Base-by-base conservation (phyloP, 1,140 invertebrate genomes). In the Drosophila pruinosa region DNA sequence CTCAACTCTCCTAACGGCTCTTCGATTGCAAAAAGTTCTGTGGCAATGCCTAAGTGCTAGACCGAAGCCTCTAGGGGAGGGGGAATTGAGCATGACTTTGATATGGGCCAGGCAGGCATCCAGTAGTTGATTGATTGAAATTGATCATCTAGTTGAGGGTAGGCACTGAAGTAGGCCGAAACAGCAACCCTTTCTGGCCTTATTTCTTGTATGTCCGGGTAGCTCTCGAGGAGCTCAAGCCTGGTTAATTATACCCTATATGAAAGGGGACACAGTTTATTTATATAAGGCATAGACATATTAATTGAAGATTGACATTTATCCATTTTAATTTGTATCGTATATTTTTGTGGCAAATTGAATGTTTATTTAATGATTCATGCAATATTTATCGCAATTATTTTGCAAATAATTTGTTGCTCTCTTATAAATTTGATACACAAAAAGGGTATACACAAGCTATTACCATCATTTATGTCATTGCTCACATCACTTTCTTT, bases 101-200 rank as follows among this genome's bases (percentile, higher is more conserved):
- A 77, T 77, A 71, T 68, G 69, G 70, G 58, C 26, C 8, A 45
- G 50, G 39, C 36, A 67, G 61, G 12, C 22, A 34, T 45, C 31
- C 24, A 39, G 58, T 39, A 72, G 61, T 86, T 86, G 81, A 88
- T 86, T 88, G 81, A 86, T 86, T 86, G 82, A 86, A 86, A 86
- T 86, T 86, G 81, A 86, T 88, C 81, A 58, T 54, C 57, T 70
- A 22, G 56, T 21, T 63, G 48, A 8, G 19, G 19, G 10, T 28
- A 28, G n/a, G n/a, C n/a, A n/a, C n/a, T n/a, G n/a, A n/a, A n/a
- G n/a, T n/a, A n/a, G 7, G 24, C 1, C 4, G 38, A 77, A 64
- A 65, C 34, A 45, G 7, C 3, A 79, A 77, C 69, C 78, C 78
- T 82, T 77, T 71, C 73, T 12, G 24, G 31, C 21, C n/a, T n/a